Conservation (phyloP, 92 coral and sea anemone species). For the Scolanthus callimorphus region DNA sequence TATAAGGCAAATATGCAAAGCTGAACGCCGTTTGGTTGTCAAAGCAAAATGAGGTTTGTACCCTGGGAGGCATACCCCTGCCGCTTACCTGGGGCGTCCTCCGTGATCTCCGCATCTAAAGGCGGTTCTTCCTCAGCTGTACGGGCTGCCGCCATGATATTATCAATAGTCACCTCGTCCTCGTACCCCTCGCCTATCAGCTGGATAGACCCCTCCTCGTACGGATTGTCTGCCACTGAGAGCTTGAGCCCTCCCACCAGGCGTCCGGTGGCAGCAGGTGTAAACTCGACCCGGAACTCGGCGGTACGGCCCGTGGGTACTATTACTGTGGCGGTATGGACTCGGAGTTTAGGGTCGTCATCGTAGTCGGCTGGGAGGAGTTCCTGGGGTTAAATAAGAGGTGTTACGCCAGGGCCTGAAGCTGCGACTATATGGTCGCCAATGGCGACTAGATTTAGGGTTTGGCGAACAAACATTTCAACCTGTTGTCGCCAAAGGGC, state of each 20-base stretch:
- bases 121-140: slow-evolving; percentile 14
- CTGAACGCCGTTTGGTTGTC: too few relatives aligned
- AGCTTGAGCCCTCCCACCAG: slow-evolving; percentile 76
- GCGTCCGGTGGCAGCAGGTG: slow-evolving; percentile 64
- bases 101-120: slow-evolving; percentile 47
- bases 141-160: slow-evolving; percentile 53
- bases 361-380: slow-evolving; percentile 52
- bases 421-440: too few relatives aligned
- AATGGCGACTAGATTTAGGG: too few relatives aligned
- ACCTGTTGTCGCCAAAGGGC: too few relatives aligned
- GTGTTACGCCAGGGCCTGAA: too few relatives aligned
- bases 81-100: slow-evolving; percentile 46
- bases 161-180: slow-evolving; percentile 96
- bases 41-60: background rate
- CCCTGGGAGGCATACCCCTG: background rate
- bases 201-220: slow-evolving; percentile 76
- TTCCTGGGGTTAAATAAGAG: background rate
- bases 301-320: slow-evolving; percentile 86
- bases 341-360: slow-evolving; percentile 36
- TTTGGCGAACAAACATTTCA: too few relatives aligned
- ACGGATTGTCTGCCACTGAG: slow-evolving; percentile 92
- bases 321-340: slow-evolving; percentile 53
- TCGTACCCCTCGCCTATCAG: slow-evolving; percentile 95
- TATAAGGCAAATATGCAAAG: too few relatives aligned
- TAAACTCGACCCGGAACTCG: slow-evolving; percentile 90